phyloP scores from a whole-genome alignment of 2,797 vertebrate species.

The Neomorphus geoffroyi region DNA sequence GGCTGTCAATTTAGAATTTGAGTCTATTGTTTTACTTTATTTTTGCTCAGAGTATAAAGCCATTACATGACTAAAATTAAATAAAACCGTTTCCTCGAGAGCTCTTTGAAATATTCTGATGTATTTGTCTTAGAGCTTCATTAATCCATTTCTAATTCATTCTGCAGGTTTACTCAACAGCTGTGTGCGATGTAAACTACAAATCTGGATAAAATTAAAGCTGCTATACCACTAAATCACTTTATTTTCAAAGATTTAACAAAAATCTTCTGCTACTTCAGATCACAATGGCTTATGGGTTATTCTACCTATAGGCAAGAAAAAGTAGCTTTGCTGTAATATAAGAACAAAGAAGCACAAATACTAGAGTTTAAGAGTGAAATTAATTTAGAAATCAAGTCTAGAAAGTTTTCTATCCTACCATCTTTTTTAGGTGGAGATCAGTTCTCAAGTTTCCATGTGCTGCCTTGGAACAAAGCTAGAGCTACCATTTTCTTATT shows the following conservation, averaged over 20 bases:
- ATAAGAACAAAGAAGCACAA: neutral
- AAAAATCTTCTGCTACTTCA: conserved; percentile 38
- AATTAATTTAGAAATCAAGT: neutral
- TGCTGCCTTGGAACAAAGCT: neutral
- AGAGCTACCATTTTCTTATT: conserved; percentile 12
- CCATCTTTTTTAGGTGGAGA: neutral
- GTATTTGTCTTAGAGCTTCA: conserved; percentile 65
- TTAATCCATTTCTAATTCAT: conserved; percentile 73
- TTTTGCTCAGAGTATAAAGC: conserved; percentile 61
- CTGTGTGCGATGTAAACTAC: conserved; percentile 63
- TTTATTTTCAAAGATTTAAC: conserved; percentile 61
- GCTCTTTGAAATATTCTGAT: conserved; percentile 58
- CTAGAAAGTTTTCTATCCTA: neutral
- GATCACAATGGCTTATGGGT: neutral
- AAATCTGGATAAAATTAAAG: conserved; percentile 70
- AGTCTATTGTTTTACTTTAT: conserved; percentile 53
- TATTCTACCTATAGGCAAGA: neutral
- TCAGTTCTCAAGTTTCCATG: neutral
- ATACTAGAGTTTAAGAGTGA: neutral
- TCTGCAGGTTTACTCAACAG: conserved; percentile 71
- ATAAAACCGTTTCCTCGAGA: conserved; percentile 56
- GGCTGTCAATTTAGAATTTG: conserved; percentile 55
- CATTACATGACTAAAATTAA: conserved; percentile 58
- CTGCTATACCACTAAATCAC: conserved; percentile 47
- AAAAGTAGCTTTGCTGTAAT: neutral